Evolutionary conservation across 2,113 vertebrate species (phyloP).

Genomic region (Chascanopsetta lugubris): DNA sequence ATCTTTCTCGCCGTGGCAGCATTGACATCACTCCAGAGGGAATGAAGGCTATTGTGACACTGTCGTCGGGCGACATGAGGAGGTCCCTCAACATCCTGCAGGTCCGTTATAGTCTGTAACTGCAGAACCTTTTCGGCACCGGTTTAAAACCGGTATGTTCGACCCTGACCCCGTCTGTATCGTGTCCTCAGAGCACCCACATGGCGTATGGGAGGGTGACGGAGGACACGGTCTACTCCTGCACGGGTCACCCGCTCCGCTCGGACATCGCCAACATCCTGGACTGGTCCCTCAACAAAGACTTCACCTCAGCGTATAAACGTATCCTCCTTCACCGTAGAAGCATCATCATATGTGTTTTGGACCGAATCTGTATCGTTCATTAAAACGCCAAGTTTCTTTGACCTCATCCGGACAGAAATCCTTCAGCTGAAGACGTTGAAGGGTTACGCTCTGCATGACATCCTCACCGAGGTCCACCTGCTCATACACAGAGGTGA

Average conservation of each 20-base stretch:
- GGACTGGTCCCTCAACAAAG: conserved; percentile 96
- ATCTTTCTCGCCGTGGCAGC: conserved; percentile 72
- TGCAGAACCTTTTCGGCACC: no score
- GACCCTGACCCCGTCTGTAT: neutral
- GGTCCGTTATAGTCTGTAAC: no score
- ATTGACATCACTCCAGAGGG: conserved; percentile 90
- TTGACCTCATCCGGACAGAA: conserved; percentile 75
- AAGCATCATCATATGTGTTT: neutral
- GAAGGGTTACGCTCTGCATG: conserved; percentile 94
- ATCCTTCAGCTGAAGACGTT: conserved; percentile 91
- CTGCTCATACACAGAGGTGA: conserved; percentile 93
- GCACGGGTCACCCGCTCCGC: conserved; percentile 94
- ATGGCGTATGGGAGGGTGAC: conserved; percentile 95
- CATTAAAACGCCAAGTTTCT: neutral
- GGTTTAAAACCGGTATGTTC: no score
- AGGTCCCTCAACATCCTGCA: conserved; percentile 95
- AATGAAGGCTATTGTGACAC: conserved; percentile 93
- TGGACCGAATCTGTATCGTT: neutral
- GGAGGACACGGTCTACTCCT: conserved; percentile 93
- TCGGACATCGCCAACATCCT: conserved; percentile 96
- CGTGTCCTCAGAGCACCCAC: conserved; percentile 87
- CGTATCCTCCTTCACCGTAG: conserved; percentile 85
- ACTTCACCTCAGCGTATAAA: conserved; percentile 90
- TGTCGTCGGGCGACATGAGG: conserved; percentile 96
- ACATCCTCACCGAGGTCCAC: conserved; percentile 95